These are phyloP conservation scores for Cisticola juncidis DNA, from an alignment of 2,113 vertebrate species.

Conservation along the genomic window DNA sequence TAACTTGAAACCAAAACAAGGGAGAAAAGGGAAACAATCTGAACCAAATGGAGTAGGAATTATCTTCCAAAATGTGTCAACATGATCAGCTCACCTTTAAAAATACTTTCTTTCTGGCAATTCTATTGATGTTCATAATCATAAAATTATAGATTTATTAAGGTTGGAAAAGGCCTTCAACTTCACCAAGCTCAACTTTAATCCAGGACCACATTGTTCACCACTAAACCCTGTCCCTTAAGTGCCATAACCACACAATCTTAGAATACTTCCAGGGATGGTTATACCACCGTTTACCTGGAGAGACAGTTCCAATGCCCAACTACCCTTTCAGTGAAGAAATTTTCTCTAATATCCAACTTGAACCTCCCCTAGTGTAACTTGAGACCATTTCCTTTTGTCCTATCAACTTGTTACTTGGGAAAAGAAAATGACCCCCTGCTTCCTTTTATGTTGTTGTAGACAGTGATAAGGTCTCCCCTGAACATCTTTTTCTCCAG, in stretches of 20 bases:
- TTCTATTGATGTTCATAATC: background rate
- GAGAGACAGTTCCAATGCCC: rapidly evolving
- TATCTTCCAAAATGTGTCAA: background rate
- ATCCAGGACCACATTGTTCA: rapidly evolving
- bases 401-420: background rate
- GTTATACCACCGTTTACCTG: background rate
- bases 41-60: background rate
- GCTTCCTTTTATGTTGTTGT: background rate
- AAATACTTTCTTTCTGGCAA: background rate
- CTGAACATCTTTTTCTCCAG: background rate
- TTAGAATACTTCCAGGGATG: background rate
- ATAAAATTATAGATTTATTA: background rate
- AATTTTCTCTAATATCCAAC: background rate
- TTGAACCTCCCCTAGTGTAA: background rate
- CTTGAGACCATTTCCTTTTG: background rate
- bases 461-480: background rate
- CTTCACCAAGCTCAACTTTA: background rate
- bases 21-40: background rate
- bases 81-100: background rate
- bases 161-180: background rate
- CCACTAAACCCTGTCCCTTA: background rate
- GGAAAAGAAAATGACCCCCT: background rate
- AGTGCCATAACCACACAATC: background rate
- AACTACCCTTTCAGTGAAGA: rapidly evolving
- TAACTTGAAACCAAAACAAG: background rate